Base-by-base conservation (phyloP, 1,140 invertebrate species). In the Scaptodrosophila lebanonensis region DNA sequence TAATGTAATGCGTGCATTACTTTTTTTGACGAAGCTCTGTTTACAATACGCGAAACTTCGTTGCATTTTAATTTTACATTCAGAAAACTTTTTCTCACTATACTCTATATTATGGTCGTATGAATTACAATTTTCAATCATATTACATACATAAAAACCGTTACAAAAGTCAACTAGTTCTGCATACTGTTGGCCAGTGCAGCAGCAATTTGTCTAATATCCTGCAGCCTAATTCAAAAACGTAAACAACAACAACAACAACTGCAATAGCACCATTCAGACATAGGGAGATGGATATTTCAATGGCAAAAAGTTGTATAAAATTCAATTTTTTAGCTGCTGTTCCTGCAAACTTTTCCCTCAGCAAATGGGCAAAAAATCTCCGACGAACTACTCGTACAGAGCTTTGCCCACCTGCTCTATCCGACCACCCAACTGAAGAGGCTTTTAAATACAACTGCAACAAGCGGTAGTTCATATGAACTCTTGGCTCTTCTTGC, bases 191-290 rank as follows among this genome's bases (percentile, higher is more conserved):
- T 12, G 43, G 16, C 11, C 47, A 48, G 17, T 64, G 60, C 38
- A 47, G 60, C 38, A 47, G 60, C 60, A 64, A 67, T 67, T 67
- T 67, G 64, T 67, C 64, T 63, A 63, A 53, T 63, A 57, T 66
- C 50, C 63, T 66, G 59, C 42, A 51, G 59, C 39, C 56, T 32
- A 36, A 48, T 52, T 29, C 56, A 59, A 52, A 64, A 47, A 64
- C 54, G 47, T 51, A 57, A 25, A 25, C 22, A 25, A n/a, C n/a
- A n/a, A n/a, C n/a, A n/a, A n/a, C n/a, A n/a, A n/a, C n/a, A 25
- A 25, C 22, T 4, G 8, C 22, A 25, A 25, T 4, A 25, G 8
- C 22, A 25, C 3, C 3, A 8, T 49, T 18, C 45, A 57, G 52
- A 27, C 53, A 16, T 53, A 60, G 39, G 49, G 49, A 53, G 12